Conservation (phyloP, 2,888 invertebrate species). For the Trimorus sp. region DNA sequence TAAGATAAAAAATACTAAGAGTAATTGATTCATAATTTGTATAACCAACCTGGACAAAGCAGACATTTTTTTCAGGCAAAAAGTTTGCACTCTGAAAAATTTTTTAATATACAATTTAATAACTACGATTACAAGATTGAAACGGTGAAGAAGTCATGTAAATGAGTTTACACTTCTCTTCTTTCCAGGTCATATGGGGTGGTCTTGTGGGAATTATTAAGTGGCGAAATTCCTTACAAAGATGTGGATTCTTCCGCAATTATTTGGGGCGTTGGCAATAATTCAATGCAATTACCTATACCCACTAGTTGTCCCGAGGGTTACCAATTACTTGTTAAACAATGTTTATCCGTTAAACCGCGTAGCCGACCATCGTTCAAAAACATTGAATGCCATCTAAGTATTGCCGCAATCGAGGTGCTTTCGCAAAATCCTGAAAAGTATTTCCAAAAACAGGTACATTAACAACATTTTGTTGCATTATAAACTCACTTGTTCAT, state of each 20-base stretch:
- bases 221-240: conserved; percentile 96
- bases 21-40: no score
- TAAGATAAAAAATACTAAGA: no score
- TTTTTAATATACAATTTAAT: no score
- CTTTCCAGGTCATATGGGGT: conserved; percentile 93
- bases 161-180: background rate
- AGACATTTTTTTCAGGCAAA: no score
- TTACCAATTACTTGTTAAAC: conserved; percentile 92
- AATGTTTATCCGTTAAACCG: conserved; percentile 96
- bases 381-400: conserved; percentile 94
- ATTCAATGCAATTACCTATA: conserved; percentile 94
- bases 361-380: conserved; percentile 94
- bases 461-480: background rate
- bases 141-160: no score
- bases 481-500: no score
- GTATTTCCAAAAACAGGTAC: conserved; percentile 59
- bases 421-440: conserved; percentile 76
- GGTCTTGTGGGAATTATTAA: conserved; percentile 98
- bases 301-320: conserved; percentile 95
- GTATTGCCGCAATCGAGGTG: conserved; percentile 93
- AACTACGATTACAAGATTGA: no score
- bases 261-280: conserved; percentile 98
- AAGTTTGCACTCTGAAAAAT: no score
- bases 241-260: conserved; percentile 98
- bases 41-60: no score